Percentiles rank a stretch among this genome's conserved stretches.
These are phyloP conservation scores for Apaloderma vittatum DNA, from an alignment of 2,113 vertebrate species.

Conservation along the genomic window DNA sequence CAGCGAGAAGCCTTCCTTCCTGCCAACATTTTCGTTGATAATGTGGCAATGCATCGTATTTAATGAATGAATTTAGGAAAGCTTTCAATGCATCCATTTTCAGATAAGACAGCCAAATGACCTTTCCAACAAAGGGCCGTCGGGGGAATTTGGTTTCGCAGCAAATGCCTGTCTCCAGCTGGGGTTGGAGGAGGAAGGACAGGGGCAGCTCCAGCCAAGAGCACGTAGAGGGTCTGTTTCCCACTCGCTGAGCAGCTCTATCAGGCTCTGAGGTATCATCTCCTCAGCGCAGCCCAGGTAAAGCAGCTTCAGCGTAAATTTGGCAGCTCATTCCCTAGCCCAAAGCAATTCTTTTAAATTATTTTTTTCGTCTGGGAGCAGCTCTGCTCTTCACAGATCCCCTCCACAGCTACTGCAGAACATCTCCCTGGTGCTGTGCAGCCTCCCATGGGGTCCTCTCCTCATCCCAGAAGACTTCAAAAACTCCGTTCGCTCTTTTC, in stretches of 20 bases:
- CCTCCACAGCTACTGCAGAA: neutral
- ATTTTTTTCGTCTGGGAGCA: neutral
- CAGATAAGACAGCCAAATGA: conserved; percentile 11
- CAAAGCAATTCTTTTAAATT: no score
- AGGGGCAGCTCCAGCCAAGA: neutral
- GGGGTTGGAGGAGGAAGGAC: neutral
- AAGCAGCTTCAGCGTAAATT: neutral
- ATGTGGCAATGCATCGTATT: neutral
- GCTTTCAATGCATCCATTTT: conserved; percentile 1
- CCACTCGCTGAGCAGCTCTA: neutral
- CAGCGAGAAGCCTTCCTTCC: neutral
- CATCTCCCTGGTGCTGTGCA: accelerated
- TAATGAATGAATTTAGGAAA: conserved; percentile 32
- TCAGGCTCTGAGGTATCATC: neutral
- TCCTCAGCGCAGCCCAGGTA: neutral
- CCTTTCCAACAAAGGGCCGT: neutral
- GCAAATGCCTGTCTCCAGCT: neutral
- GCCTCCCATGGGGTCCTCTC: accelerated
- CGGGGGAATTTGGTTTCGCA: neutral
- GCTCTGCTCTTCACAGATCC: neutral
- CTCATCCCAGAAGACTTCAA: neutral
- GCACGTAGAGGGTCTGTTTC: neutral
- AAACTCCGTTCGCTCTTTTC: accelerated
- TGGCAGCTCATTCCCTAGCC: neutral
- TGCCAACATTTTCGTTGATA: neutral